Evolutionary conservation across 2,797 vertebrate species (phyloP).

Genomic region (Danio tinwini): DNA sequence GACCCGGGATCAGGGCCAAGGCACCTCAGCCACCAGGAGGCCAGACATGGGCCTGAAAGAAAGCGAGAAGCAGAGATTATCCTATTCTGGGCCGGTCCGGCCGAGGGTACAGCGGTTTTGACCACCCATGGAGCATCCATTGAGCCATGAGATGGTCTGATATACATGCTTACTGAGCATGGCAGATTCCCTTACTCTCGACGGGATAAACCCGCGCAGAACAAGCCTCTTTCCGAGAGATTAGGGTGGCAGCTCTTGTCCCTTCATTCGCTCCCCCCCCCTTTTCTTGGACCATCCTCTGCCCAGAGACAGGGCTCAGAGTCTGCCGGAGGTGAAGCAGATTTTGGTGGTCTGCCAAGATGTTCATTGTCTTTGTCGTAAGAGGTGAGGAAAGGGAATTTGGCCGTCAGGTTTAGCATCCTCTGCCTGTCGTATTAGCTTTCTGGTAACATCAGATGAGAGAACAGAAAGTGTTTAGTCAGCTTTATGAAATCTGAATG

Average conservation of each 20-base stretch:
- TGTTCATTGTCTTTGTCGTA: conserved; percentile 21
- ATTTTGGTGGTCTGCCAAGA: conserved; percentile 34
- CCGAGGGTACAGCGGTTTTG: conserved; percentile 77
- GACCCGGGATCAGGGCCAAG: conserved; percentile 73
- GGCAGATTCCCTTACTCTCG: conserved; percentile 79
- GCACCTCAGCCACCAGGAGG: conserved; percentile 62
- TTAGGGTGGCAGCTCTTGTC: conserved; percentile 62
- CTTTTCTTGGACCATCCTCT: background rate
- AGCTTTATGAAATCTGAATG: background rate
- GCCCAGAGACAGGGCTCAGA: conserved; percentile 30
- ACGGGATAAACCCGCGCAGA: conserved; percentile 69
- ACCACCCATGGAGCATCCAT: conserved; percentile 83
- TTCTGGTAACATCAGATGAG: background rate
- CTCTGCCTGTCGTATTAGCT: background rate
- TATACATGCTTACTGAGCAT: conserved; percentile 83
- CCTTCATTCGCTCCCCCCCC: conserved; percentile 29
- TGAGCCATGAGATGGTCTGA: conserved; percentile 83
- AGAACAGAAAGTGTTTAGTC: background rate
- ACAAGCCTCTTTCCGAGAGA: conserved; percentile 68
- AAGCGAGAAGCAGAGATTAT: conserved; percentile 79
- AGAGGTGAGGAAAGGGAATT: conserved; percentile 26
- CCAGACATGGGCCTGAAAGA: conserved; percentile 68
- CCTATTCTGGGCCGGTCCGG: conserved; percentile 78
- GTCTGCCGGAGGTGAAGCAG: background rate
- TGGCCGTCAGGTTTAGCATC: background rate